Conservation (phyloP, 2,113 vertebrate species). For the Hyla sarda region DNA sequence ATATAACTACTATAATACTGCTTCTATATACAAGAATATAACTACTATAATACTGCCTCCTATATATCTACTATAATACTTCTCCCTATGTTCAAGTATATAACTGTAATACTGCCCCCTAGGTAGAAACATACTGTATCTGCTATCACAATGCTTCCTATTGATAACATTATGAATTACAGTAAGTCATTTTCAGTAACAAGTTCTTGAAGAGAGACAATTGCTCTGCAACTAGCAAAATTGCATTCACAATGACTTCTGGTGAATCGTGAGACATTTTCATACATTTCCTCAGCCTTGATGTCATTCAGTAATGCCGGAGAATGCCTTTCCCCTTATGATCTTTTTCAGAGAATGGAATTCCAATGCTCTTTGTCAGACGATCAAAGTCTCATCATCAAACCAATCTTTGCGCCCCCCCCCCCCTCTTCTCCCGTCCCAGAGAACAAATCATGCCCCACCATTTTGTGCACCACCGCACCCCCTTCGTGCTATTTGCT, state of each 20-base stretch:
- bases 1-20: too few species aligned
- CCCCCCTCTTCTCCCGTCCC: not conserved
- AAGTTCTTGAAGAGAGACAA: too few species aligned
- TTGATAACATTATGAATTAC: not conserved
- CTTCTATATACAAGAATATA: too few species aligned
- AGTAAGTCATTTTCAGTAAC: too few species aligned
- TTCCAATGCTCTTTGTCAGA: not conserved
- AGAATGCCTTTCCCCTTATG: not conserved
- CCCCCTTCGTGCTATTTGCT: conserved; percentile 69
- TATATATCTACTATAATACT: not conserved
- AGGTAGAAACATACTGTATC: not conserved
- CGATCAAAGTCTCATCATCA: not conserved
- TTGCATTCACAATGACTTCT: not conserved
- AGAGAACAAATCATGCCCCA: conserved; percentile 54
- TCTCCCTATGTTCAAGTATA: not conserved
- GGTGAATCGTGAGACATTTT: not conserved
- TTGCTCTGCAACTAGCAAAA: not conserved
- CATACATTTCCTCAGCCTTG: not conserved
- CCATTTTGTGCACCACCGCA: conserved; percentile 61
- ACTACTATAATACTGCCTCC: not conserved
- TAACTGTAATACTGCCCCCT: not conserved
- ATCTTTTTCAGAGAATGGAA: not conserved
- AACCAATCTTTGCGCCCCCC: not conserved
- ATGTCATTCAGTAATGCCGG: not conserved
- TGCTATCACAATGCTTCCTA: not conserved